phyloP scores from a whole-genome alignment of 2,113 vertebrate species.

The Chroicocephalus ridibundus region DNA sequence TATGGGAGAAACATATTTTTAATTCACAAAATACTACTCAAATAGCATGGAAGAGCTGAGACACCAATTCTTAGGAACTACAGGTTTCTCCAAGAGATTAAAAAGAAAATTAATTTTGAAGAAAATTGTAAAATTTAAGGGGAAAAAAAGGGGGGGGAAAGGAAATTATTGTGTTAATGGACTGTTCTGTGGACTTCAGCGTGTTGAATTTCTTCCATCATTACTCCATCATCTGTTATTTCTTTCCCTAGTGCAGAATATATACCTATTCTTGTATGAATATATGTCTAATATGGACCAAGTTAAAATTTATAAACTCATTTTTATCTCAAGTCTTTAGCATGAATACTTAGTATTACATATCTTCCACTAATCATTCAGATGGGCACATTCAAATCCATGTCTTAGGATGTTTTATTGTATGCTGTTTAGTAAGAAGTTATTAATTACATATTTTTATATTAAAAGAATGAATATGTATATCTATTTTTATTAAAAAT shows the following conservation, averaged over 20 bases:
- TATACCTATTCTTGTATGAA: background rate
- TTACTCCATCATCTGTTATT: background rate
- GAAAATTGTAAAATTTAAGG: background rate
- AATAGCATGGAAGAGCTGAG: background rate
- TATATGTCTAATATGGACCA: background rate
- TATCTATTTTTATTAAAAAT: background rate
- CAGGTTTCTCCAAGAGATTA: background rate
- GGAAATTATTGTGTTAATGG: background rate
- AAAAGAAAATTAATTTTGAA: background rate
- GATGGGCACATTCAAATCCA: background rate
- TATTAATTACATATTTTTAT: background rate
- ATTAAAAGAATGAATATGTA: background rate
- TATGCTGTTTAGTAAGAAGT: background rate
- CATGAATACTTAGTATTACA: background rate
- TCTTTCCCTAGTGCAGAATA: background rate
- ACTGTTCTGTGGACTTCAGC: background rate
- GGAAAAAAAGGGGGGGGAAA: accelerated
- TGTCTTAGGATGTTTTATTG: background rate
- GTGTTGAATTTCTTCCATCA: background rate
- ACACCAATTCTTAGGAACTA: background rate
- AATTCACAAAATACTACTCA: background rate
- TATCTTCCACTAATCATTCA: background rate
- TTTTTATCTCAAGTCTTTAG: background rate
- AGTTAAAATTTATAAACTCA: background rate
- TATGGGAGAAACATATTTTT: background rate